Evolutionary conservation across 2,797 vertebrate species (phyloP).

Genomic region (Ficedula albicollis): DNA sequence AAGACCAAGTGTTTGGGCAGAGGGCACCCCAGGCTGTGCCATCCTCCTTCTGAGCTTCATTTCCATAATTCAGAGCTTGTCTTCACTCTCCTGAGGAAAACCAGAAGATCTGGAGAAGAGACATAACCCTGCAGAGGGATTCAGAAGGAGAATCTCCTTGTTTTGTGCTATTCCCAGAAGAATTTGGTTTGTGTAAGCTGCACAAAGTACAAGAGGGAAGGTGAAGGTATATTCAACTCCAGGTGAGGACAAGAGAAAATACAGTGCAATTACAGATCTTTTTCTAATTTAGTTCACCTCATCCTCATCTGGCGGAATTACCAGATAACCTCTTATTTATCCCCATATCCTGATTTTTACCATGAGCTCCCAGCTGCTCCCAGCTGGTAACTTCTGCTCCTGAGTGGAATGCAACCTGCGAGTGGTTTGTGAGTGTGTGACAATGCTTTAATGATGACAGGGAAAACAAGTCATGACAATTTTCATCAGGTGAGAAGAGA

Average conservation of each 20-base stretch:
- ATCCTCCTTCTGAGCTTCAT: neutral
- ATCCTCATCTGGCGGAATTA: neutral
- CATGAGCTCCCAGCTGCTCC: neutral
- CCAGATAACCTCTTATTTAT: neutral
- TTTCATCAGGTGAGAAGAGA: neutral
- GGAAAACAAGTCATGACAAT: neutral
- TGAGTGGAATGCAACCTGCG: rapidly evolving
- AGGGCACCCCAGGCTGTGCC: neutral
- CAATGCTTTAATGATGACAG: neutral
- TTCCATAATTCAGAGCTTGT: neutral
- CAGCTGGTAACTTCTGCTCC: neutral
- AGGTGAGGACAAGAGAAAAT: neutral
- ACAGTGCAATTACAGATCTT: neutral
- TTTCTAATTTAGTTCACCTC: neutral
- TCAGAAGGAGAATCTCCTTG: neutral
- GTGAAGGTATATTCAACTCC: neutral
- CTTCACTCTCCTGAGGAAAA: neutral
- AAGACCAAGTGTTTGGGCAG: neutral
- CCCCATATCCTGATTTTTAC: neutral
- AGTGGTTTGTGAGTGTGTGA: neutral
- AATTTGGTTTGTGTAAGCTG: neutral
- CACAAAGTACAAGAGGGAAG: neutral
- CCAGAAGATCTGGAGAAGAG: neutral
- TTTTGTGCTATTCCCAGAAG: neutral
- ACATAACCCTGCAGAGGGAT: neutral